Evolutionary conservation across 2,888 invertebrate species (phyloP), one percentile per base, ranked within the genome.

Genomic region (Pteria penguin): DNA sequence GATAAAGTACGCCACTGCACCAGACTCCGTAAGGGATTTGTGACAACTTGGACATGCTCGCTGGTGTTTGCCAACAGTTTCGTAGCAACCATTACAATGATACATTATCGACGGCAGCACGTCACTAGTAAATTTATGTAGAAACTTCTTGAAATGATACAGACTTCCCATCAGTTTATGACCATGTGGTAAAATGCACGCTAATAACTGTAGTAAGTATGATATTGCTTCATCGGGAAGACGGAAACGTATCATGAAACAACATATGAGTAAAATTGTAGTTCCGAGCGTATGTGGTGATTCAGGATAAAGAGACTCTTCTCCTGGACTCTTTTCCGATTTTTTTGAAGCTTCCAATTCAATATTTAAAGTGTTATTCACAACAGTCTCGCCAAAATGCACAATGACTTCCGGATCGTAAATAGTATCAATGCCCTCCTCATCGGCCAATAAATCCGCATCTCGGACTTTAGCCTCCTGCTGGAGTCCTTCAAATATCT

Each of bases 1-100:
- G 4, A 73, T 22, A 67, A 78, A 78, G 29, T 74, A 78, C 3
- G 73, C 73, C 32, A 72, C 58, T 14, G 70, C 32, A 32, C 69
- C 73, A 36, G 65, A 54, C 26, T 26, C 14, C 8, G 60, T 70
- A 4, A 77, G 45, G 3, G 45, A 33, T 22, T 69, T 73, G 22
- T n/a, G 0, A 33, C 77, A 77, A 27, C 27, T 31, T 62, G 62
- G 62, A 36, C 72, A 62, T 18, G 5, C 8, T 45, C 32, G 52
- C 4, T 8, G 11, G 14, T 54, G n/a, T 57, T 63, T 72, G 3
- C 63, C 22, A 24, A 72, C 54, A 18, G n/a, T 22, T 22, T n/a
- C 52, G 24, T 55, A 62, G 24, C 63, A 62, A 62, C 4, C 2
- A 24, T 54, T 62, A 31, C 63, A 62, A 26, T 33, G 29, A 63